A percentile compares a stretch with the other conserved stretches of the same genome.
These are phyloP conservation scores for Dasypogon diadema DNA, from an alignment of 2,888 invertebrate genomes.

Conservation along the genomic window DNA sequence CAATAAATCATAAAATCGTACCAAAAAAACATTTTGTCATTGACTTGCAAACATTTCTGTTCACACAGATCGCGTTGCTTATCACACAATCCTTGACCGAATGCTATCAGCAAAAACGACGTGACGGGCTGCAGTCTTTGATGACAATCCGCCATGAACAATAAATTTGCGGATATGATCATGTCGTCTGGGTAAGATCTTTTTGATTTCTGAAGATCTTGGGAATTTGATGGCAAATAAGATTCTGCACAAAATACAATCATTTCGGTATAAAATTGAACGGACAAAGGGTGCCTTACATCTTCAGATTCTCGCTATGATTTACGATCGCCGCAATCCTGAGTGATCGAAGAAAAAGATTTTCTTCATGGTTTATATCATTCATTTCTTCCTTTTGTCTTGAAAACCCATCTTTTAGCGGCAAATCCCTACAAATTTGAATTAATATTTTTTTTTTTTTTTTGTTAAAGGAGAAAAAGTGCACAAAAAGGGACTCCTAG, in stretches of 20 bases:
- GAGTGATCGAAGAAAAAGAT: constrained; percentile 39
- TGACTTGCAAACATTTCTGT: constrained; percentile 50
- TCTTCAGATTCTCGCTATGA: constrained; percentile 26
- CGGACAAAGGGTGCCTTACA: constrained; percentile 37
- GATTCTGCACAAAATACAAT: constrained; percentile 33
- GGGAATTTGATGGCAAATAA: constrained; percentile 46
- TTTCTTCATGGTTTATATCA: constrained; percentile 26
- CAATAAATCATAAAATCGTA: constrained; percentile 48
- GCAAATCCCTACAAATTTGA: constrained; percentile 26
- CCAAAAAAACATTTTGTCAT: constrained; percentile 12
- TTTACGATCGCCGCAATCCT: constrained; percentile 48
- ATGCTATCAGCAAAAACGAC: constrained; percentile 39
- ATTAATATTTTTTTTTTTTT: constrained; percentile 41
- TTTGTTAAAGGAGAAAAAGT: too few relatives aligned
- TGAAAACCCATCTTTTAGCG: constrained; percentile 30
- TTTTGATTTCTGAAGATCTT: constrained; percentile 29
- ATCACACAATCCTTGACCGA: constrained; percentile 53
- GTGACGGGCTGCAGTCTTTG: constrained; percentile 46
- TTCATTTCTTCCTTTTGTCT: constrained; percentile 1
- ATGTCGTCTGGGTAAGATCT: constrained; percentile 38
- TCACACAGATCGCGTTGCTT: constrained; percentile 56
- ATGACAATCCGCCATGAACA: constrained; percentile 47
- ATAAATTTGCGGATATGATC: constrained; percentile 52
- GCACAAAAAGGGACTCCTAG: constrained; percentile 42
- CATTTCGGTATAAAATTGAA: constrained; percentile 18